Evolutionary conservation across 2,113 vertebrate genomes (phyloP).

Genomic region (Callithrix jacchus): DNA sequence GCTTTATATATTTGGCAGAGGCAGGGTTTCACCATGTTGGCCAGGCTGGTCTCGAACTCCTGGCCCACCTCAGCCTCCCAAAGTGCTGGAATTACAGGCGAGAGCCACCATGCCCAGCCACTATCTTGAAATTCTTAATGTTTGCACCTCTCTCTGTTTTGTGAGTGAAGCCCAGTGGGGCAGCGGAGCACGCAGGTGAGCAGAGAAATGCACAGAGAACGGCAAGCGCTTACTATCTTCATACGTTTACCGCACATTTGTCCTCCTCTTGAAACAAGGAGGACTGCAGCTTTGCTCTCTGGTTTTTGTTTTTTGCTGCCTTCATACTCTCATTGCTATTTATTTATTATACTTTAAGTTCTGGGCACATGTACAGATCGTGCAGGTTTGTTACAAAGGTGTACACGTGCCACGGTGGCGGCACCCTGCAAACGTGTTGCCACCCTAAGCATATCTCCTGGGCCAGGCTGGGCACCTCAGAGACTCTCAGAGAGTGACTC

Average conservation of each 20-base stretch:
- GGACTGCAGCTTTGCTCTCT: background rate
- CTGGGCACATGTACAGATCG: too few species aligned
- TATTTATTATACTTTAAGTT: too few species aligned
- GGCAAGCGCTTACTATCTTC: background rate
- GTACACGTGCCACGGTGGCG: too few species aligned
- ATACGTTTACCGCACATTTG: background rate
- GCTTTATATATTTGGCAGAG: too few species aligned
- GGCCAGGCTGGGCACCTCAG: background rate
- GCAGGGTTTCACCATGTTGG: too few species aligned
- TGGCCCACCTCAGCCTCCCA: too few species aligned
- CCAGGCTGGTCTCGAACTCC: too few species aligned
- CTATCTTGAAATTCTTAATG: background rate
- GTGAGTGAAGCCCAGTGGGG: background rate
- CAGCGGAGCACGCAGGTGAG: fast-evolving
- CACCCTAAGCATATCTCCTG: background rate
- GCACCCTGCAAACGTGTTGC: background rate
- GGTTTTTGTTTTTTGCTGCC: too few species aligned
- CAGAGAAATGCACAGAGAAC: background rate
- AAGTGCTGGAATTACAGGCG: too few species aligned
- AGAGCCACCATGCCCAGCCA: too few species aligned
- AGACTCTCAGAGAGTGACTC: background rate
- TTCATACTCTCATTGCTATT: too few species aligned
- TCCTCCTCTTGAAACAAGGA: background rate
- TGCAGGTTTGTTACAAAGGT: too few species aligned
- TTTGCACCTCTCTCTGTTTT: background rate